Evolutionary conservation across 2,888 invertebrate genomes (phyloP), one percentile per base, ranked within the genome.

Genomic region (Pomacea canaliculata): DNA sequence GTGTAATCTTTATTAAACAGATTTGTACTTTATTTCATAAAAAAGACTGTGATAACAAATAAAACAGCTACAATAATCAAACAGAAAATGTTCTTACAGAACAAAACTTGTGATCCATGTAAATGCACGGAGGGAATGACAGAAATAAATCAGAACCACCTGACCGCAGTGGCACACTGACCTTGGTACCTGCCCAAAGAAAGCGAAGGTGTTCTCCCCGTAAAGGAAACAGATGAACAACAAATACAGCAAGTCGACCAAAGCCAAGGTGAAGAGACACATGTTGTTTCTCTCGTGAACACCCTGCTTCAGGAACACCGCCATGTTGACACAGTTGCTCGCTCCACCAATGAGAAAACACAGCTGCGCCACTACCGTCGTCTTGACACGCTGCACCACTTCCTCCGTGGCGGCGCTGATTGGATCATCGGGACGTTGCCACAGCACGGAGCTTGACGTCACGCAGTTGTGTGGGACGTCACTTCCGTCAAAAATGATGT

Each of bases 251-350:
- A 63, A 27, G 7, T 63, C 63, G 19, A 63, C 27, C 1, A 70
- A 56, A 8, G 70, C 56, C 27, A 70, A 27, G 7, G 37, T 7
- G 59, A 70, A 70, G 70, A 70, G 70, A 59, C 70, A 59, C 59
- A 59, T 23, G 19, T 70, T 56, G 59, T 56, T 59, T 37, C 70
- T 70, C 7, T 70, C 59, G 23, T 59, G 23, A 1, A 70, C 7
- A 18, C 70, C 48, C 51, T 70, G 49, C n/a, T 10, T 37, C 1
- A n/a, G 56, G 70, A n/a, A 70, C 2, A 70, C 60, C n/a, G 19
- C 59, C 70, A 70, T 70, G 70, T 59, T 70, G 59, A 70, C 1
- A 56, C 46, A 13, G 60, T 70, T 70, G 59, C 27, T 19, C 7
- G 59, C n/a, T 7, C 18, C 27, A 8, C 70, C 60, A 23, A 70